Percentiles rank a stretch among this genome's conserved stretches.
These are phyloP conservation scores for Gnatocerus cornutus DNA, from an alignment of 2,888 invertebrate species.

Conservation along the genomic window DNA sequence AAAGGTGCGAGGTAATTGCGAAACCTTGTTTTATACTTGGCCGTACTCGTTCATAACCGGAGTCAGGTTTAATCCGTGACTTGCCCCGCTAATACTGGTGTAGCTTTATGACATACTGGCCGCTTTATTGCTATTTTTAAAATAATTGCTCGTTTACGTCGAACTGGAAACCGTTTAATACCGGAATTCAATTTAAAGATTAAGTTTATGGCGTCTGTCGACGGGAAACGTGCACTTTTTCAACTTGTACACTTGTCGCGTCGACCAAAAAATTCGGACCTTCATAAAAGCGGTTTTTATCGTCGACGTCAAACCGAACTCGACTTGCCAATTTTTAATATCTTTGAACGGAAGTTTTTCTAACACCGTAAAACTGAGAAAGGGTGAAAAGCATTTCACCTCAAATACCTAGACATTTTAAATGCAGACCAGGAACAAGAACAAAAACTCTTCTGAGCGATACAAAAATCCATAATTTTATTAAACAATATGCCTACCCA, in stretches of 20 bases:
- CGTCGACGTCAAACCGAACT: neutral
- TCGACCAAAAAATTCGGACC: slow-evolving; percentile 15
- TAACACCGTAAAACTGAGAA: too few relatives aligned
- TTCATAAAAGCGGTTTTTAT: slow-evolving; percentile 9
- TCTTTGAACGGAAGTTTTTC: neutral
- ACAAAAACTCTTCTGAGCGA: too few relatives aligned
- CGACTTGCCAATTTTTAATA: neutral
- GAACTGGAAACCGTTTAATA: slow-evolving; percentile 46
- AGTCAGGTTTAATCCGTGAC: slow-evolving; percentile 52
- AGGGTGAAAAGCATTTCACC: too few relatives aligned
- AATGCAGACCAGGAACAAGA: too few relatives aligned
- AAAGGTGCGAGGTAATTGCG: slow-evolving; percentile 56
- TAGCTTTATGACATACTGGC: slow-evolving; percentile 50
- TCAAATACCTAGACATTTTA: too few relatives aligned
- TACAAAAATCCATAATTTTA: too few relatives aligned
- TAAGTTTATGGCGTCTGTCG: slow-evolving; percentile 42
- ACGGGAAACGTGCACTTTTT: slow-evolving; percentile 37
- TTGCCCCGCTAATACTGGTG: slow-evolving; percentile 52
- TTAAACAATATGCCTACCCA: too few relatives aligned
- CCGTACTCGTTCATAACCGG: slow-evolving; percentile 49
- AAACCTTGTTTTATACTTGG: slow-evolving; percentile 56
- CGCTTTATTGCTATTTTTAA: slow-evolving; percentile 52
- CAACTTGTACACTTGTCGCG: slow-evolving; percentile 17
- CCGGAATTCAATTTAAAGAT: slow-evolving; percentile 49
- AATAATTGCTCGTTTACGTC: slow-evolving; percentile 48